Conservation (phyloP, 2,113 vertebrate species). For the Scytalopus superciliaris region DNA sequence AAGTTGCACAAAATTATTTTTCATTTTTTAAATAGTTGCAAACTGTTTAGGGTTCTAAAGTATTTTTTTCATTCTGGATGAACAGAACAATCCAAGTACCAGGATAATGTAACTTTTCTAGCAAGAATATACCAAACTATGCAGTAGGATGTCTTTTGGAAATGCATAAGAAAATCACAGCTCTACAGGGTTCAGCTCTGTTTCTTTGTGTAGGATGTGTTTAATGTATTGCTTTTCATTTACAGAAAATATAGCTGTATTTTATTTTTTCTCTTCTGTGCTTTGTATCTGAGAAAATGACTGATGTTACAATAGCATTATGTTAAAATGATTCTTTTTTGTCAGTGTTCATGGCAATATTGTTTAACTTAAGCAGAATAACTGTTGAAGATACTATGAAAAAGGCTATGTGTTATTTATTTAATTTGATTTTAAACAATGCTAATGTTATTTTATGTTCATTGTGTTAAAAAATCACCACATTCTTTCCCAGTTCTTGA, state of each 20-base stretch:
- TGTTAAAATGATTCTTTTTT: not conserved
- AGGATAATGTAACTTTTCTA: not conserved
- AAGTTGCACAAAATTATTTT: not conserved
- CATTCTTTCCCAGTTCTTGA: not conserved
- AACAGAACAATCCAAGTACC: not conserved
- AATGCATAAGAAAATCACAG: not conserved
- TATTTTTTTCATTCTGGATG: not conserved
- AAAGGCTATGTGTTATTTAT: not conserved
- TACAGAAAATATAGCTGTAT: not conserved
- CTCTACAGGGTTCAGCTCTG: not conserved
- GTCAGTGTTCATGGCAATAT: not conserved
- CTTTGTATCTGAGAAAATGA: not conserved
- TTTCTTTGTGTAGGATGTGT: not conserved
- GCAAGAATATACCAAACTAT: not conserved
- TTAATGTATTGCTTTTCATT: not conserved
- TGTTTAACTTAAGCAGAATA: not conserved
- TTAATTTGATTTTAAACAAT: not conserved
- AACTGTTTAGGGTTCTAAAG: not conserved
- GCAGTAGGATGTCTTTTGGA: not conserved
- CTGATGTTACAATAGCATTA: not conserved
- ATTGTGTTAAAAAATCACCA: not conserved
- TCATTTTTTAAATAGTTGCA: not conserved
- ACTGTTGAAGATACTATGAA: not conserved
- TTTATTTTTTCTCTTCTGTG: not conserved
- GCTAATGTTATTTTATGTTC: not conserved